Base-by-base conservation (phyloP, 2,113 vertebrate genomes). In the Hippocampus zosterae region DNA sequence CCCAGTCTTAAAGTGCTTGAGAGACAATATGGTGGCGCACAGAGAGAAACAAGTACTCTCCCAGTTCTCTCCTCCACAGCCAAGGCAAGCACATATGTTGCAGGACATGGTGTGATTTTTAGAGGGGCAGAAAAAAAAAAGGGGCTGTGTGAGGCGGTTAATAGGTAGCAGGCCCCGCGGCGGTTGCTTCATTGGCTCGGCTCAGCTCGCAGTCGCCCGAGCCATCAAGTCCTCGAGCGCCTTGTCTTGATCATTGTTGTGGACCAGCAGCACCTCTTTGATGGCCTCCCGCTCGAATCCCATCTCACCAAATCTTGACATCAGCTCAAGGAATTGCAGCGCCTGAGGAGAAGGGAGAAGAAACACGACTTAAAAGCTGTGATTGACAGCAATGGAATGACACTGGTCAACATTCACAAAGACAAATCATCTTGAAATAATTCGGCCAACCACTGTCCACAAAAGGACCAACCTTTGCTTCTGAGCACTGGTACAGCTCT, bases 221-320 rank as follows among this genome's bases (percentile, higher is more conserved):
- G 95, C 90, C 97, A 98, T 96, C 76, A 99, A 92, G 88, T 96
- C 96, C 92, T 99, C 97, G 90, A 99, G 87, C 80, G 96, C 96
- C 6, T 92, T 94, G 70, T 99, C 95, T 91, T 94, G 95, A 90
- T 98, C 95, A 0, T 97, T 98, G 88, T 97, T 95, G 89, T 99
- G 96, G 83, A 96, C 86, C 79, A 98, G 81, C 81, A 99, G 92
- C 78, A 94, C 97, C 78, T 99, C 96, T 81, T 95, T 98, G 89
- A 99, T 99, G 90, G 95, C 92, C 57, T 95, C 94, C 25, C 94
- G 90, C 89, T 98, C 95, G 90, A 99, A 99, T 67, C 97, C 97
- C 97, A 99, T 99, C 90, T 99, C 97, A 53, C 96, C 94, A 87
- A 99, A 99, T 79, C 95, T 95, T 70, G 95, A 95, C 97, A 99